Evolutionary conservation across 2,888 invertebrate genomes (phyloP).

Genomic region (Neuroscelio doddi): DNA sequence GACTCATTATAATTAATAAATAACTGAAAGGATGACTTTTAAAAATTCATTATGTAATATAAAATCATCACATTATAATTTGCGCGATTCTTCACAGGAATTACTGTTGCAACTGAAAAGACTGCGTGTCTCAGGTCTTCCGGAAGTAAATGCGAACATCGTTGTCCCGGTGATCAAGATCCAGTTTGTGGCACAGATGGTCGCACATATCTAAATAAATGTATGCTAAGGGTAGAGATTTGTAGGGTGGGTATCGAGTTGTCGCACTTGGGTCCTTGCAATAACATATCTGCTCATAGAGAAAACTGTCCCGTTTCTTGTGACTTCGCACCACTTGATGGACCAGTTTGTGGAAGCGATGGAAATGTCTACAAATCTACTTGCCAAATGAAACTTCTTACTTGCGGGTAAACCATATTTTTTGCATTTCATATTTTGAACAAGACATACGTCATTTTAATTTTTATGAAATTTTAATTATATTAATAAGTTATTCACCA

Average conservation of each 20-base stretch:
- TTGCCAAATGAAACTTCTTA: slow-evolving; percentile 92
- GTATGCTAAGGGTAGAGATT: slow-evolving; percentile 72
- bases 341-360: slow-evolving; percentile 93
- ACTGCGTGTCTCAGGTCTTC: slow-evolving; percentile 73
- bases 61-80: too few relatives aligned
- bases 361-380: slow-evolving; percentile 94
- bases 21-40: too few relatives aligned
- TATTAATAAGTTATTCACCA: too few relatives aligned
- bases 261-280: slow-evolving; percentile 78
- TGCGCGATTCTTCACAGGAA: slow-evolving; percentile 56
- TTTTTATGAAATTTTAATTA: too few relatives aligned
- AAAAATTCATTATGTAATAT: too few relatives aligned
- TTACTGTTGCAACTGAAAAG: slow-evolving; percentile 67
- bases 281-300: slow-evolving; percentile 84
- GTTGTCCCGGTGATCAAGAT: slow-evolving; percentile 88
- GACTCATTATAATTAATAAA: too few relatives aligned
- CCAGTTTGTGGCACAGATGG: slow-evolving; percentile 92
- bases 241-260: slow-evolving; percentile 77
- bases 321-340: slow-evolving; percentile 88
- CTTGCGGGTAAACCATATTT: slow-evolving; percentile 92
- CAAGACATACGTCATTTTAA: too few relatives aligned
- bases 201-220: slow-evolving; percentile 88
- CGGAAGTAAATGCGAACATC: slow-evolving; percentile 76
- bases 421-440: too few relatives aligned
- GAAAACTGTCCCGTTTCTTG: slow-evolving; percentile 93